Conservation (phyloP, 1,140 invertebrate genomes). For the Druon quercuslanigerum region DNA sequence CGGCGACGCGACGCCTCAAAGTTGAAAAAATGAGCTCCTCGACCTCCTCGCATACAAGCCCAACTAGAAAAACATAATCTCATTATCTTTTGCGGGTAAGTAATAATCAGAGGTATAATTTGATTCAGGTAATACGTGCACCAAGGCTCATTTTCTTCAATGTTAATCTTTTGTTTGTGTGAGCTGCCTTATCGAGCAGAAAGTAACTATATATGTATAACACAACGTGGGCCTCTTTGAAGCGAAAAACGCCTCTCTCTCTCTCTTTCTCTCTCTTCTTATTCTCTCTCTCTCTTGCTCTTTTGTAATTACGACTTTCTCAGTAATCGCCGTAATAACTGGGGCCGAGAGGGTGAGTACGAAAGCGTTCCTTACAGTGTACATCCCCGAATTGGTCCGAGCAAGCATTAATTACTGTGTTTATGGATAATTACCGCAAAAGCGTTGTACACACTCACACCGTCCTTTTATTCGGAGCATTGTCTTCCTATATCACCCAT, state of each 20-base stretch:
- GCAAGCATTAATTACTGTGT: slow-evolving; percentile 65
- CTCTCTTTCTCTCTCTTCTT: slow-evolving; percentile 3
- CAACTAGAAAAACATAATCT: slow-evolving; percentile 27
- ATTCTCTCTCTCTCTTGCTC: background rate
- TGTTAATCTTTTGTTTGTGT: slow-evolving; percentile 23
- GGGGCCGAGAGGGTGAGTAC: slow-evolving; percentile 49
- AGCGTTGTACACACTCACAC: slow-evolving; percentile 41
- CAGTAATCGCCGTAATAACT: slow-evolving; percentile 57
- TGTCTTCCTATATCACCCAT: slow-evolving; percentile 45
- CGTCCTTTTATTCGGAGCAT: slow-evolving; percentile 54
- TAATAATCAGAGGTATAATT: slow-evolving; percentile 31
- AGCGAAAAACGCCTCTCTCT: slow-evolving; percentile 5
- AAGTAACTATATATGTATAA: slow-evolving; percentile 23
- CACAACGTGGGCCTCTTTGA: slow-evolving; percentile 18
- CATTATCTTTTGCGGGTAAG: slow-evolving; percentile 26
- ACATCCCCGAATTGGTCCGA: slow-evolving; percentile 58
- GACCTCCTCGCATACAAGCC: background rate
- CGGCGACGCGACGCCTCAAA: too few relatives aligned
- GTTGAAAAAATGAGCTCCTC: slow-evolving; percentile 8
- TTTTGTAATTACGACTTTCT: slow-evolving; percentile 49
- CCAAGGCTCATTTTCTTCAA: slow-evolving; percentile 24
- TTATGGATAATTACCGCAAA: slow-evolving; percentile 62
- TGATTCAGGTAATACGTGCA: slow-evolving; percentile 29
- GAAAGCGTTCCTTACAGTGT: slow-evolving; percentile 52
- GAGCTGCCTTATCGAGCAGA: slow-evolving; percentile 26